phyloP scores from a whole-genome alignment of 2,888 invertebrate genomes.

The Eulithis testata region DNA sequence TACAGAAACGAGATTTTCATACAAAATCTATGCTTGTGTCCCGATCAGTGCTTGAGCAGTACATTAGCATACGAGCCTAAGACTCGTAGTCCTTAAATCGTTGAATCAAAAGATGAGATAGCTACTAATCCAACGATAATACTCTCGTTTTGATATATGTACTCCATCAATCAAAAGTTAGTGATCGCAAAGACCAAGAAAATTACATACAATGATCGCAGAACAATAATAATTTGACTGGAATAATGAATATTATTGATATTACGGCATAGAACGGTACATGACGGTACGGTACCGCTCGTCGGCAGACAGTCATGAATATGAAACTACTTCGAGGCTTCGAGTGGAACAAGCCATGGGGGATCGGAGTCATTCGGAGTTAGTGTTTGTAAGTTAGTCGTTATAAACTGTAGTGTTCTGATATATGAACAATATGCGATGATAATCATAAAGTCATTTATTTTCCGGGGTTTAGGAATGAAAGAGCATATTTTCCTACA shows the following conservation, averaged over 20 bases:
- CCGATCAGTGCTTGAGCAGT: too few relatives aligned
- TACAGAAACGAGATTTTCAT: too few relatives aligned
- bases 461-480: too few relatives aligned
- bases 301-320: conserved; percentile 29
- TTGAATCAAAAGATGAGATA: neutral
- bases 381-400: too few relatives aligned
- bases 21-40: too few relatives aligned
- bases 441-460: too few relatives aligned
- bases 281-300: conserved; percentile 18
- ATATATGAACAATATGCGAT: too few relatives aligned
- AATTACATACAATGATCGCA: conserved; percentile 1
- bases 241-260: conserved; percentile 26
- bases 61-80: too few relatives aligned
- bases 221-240: conserved; percentile 14
- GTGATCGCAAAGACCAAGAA: conserved; percentile 4
- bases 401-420: too few relatives aligned
- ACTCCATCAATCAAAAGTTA: conserved; percentile 11
- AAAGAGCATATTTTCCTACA: too few relatives aligned
- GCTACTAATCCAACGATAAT: neutral
- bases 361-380: neutral
- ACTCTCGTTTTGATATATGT: neutral
- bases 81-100: neutral
- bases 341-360: conserved; percentile 12
- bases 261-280: conserved; percentile 26
- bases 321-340: conserved; percentile 14